Percentiles rank a stretch among this genome's conserved stretches.
These are phyloP conservation scores for Lordiphosa stackelbergi DNA, from an alignment of 1,140 invertebrate species.

Conservation along the genomic window DNA sequence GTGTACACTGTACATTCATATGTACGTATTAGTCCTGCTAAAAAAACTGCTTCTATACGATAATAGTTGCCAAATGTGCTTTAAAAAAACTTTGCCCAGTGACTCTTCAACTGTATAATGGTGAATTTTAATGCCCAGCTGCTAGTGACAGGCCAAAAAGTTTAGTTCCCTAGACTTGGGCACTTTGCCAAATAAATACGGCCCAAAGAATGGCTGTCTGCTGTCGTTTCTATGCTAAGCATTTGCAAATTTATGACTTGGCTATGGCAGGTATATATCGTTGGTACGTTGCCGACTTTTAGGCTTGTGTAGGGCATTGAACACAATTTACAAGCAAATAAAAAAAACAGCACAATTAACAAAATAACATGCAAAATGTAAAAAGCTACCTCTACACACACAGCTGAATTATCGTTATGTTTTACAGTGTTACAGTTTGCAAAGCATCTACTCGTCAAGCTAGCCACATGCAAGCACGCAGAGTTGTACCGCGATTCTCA, in stretches of 20 bases:
- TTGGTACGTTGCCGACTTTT: conserved; percentile 24
- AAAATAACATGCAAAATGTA: conserved; percentile 16
- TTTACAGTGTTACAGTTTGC: conserved; percentile 21
- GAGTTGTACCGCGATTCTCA: conserved; percentile 27
- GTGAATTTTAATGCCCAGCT: conserved; percentile 42
- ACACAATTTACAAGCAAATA: conserved; percentile 1
- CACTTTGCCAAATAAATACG: conserved; percentile 16
- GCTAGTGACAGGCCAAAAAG: conserved; percentile 13
- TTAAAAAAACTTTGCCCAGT: conserved; percentile 37
- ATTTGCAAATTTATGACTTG: conserved; percentile 56
- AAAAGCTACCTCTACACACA: conserved; percentile 30
- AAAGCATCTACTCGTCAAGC: conserved; percentile 40
- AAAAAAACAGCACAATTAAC: conserved; percentile 8
- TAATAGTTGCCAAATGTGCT: conserved; percentile 63
- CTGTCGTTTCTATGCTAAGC: conserved; percentile 58
- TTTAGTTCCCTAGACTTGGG: conserved; percentile 25
- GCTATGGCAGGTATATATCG: conserved; percentile 21
- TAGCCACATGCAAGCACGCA: conserved; percentile 65
- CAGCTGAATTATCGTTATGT: not conserved
- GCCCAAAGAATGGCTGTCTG: conserved; percentile 51
- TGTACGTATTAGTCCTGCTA: too few relatives aligned
- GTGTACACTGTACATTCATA: too few relatives aligned
- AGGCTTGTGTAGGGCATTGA: conserved; percentile 27
- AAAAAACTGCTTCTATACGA: conserved; percentile 30
- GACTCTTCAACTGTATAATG: conserved; percentile 32